phyloP scores from a whole-genome alignment of 2,113 vertebrate species.

The Dryoscopus gambensis region DNA sequence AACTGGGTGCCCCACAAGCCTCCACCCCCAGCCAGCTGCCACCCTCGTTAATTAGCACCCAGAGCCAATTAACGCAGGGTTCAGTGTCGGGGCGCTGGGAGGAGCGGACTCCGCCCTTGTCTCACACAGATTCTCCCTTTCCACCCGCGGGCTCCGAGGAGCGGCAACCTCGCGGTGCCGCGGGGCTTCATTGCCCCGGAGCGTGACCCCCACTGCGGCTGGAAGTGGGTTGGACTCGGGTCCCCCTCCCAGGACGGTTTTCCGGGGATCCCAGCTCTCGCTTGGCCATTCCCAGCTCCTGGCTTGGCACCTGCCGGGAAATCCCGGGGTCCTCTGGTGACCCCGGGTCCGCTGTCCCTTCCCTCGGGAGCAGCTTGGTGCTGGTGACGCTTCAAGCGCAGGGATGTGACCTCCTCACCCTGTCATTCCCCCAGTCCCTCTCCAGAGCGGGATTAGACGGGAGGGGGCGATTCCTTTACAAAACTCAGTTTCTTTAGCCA shows the following conservation, averaged over 20 bases:
- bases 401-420: neutral
- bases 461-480: neutral
- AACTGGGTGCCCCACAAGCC: fast-evolving
- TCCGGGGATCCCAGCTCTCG: fast-evolving
- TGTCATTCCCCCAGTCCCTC: neutral
- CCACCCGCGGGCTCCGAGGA: fast-evolving
- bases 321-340: fast-evolving
- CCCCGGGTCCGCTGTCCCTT: neutral
- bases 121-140: neutral
- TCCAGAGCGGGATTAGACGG: fast-evolving
- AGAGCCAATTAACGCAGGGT: neutral
- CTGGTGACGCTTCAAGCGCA: fast-evolving
- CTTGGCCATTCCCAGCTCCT: neutral
- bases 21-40: neutral
- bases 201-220: fast-evolving
- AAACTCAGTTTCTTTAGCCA: neutral
- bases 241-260: fast-evolving
- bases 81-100: neutral
- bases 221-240: fast-evolving
- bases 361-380: neutral
- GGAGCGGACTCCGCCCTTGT: neutral
- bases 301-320: neutral
- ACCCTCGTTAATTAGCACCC: neutral
- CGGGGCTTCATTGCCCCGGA: fast-evolving
- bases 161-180: fast-evolving